These are phyloP conservation scores for Hetaerina americana DNA, from an alignment of 1,140 invertebrate genomes.

Conservation along the genomic window DNA sequence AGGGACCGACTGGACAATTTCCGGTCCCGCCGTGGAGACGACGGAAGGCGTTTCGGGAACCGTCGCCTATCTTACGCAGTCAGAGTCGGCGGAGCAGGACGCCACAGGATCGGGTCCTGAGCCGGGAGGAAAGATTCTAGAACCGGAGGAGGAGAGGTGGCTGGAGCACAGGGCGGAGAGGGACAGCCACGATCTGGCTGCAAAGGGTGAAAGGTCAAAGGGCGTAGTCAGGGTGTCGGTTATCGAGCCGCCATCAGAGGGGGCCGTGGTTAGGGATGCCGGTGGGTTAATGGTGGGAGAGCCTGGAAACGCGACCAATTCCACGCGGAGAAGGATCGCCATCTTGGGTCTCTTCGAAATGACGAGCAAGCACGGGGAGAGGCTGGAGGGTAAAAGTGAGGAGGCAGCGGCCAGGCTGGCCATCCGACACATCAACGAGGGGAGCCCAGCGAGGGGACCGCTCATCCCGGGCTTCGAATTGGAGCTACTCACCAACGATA, in stretches of 20 bases:
- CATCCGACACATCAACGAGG: constrained; percentile 56
- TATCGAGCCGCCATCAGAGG: background rate
- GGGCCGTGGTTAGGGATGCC: background rate
- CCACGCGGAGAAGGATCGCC: background rate
- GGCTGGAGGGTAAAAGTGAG: constrained; percentile 56
- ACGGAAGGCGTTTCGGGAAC: too few species aligned
- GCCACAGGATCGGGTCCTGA: too few species aligned
- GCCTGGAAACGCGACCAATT: background rate
- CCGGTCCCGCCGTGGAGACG: too few species aligned
- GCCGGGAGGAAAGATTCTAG: background rate
- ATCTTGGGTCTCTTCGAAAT: constrained; percentile 61
- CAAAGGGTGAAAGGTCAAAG: background rate
- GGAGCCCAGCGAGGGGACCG: constrained; percentile 20
- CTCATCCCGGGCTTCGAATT: constrained; percentile 56
- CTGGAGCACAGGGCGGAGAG: background rate
- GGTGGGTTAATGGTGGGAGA: background rate
- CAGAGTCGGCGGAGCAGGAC: too few species aligned
- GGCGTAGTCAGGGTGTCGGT: background rate
- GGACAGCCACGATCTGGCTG: background rate
- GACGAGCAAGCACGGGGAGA: constrained; percentile 37
- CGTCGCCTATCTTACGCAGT: too few species aligned
- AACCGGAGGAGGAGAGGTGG: background rate
- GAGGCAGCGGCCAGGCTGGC: constrained; percentile 58
- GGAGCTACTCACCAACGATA: constrained; percentile 63
- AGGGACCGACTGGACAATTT: too few species aligned